phyloP scores from a whole-genome alignment of 1,140 invertebrate species.

The Lepeophtheirus salmonis region DNA sequence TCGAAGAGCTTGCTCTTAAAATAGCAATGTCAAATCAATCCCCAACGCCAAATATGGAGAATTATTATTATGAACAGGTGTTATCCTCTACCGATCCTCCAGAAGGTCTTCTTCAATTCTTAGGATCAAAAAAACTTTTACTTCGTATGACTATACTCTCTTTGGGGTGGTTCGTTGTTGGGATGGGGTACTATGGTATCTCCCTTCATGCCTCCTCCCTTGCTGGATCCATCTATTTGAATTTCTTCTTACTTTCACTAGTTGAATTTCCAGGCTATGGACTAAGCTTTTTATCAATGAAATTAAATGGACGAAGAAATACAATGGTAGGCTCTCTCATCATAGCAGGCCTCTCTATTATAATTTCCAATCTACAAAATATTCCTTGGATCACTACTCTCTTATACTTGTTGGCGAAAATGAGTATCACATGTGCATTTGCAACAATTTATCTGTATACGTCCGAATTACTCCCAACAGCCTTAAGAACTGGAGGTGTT shows the following conservation, averaged over 20 bases:
- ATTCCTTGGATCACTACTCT: background rate
- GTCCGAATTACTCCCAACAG: constrained; percentile 31
- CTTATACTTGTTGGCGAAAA: constrained; percentile 20
- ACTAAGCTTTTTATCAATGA: constrained; percentile 1
- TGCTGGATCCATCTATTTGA: background rate
- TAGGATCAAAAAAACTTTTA: background rate
- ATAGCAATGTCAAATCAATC: background rate
- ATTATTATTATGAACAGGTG: background rate
- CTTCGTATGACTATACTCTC: background rate
- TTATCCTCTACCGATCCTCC: background rate
- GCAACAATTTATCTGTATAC: constrained; percentile 27
- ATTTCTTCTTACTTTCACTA: constrained; percentile 6
- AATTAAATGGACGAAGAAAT: constrained; percentile 1
- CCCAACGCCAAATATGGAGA: background rate
- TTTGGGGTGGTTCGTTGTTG: background rate
- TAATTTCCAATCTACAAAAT: background rate
- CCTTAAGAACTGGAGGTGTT: background rate
- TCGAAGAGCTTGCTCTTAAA: constrained; percentile 21
- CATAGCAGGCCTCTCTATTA: too few relatives aligned
- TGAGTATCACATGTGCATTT: constrained; percentile 22
- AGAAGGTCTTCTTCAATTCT: background rate
- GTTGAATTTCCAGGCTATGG: constrained; percentile 11
- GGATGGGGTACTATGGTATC: constrained; percentile 10
- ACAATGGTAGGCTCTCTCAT: background rate
- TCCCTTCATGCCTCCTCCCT: background rate